Percentiles rank a stretch among this genome's conserved stretches.
Conservation (phyloP, 1,140 invertebrate species). For the Trachelipus rathkii region DNA sequence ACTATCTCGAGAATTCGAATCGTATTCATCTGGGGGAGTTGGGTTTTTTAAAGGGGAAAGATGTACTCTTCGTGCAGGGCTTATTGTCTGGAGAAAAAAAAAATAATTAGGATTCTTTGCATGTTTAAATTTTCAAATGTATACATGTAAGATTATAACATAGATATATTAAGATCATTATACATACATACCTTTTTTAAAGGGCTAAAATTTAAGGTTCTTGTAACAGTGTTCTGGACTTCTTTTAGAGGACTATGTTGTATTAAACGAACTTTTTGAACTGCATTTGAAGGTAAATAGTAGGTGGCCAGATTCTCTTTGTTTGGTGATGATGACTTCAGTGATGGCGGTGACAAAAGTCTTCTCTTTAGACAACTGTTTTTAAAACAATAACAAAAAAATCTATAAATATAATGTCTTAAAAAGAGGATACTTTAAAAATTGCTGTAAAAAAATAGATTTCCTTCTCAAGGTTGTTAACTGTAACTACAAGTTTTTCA, state of each 20-base stretch:
- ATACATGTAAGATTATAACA: not conserved
- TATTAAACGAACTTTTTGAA: not conserved
- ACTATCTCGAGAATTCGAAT: slow-evolving; percentile 60
- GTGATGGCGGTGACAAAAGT: no score
- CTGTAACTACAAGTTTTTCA: no score
- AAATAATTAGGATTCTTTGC: not conserved
- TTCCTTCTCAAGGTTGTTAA: no score
- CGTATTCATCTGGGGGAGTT: slow-evolving; percentile 52
- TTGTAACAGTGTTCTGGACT: not conserved
- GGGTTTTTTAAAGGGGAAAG: slow-evolving; percentile 20
- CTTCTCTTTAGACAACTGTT: no score
- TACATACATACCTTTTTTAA: not conserved
- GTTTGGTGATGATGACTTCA: not conserved
- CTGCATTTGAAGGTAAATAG: not conserved
- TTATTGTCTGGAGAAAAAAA: not conserved
- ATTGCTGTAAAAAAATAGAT: no score
- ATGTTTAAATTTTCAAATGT: not conserved
- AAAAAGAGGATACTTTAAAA: no score
- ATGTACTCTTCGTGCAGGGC: not conserved
- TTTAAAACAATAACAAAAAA: no score
- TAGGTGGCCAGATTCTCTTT: not conserved
- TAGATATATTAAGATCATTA: not conserved
- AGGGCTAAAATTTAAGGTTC: not conserved
- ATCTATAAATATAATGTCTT: no score
- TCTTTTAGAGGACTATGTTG: not conserved